These are phyloP conservation scores for Magallana angulata DNA, from an alignment of 1,140 invertebrate genomes.

Conservation along the genomic window DNA sequence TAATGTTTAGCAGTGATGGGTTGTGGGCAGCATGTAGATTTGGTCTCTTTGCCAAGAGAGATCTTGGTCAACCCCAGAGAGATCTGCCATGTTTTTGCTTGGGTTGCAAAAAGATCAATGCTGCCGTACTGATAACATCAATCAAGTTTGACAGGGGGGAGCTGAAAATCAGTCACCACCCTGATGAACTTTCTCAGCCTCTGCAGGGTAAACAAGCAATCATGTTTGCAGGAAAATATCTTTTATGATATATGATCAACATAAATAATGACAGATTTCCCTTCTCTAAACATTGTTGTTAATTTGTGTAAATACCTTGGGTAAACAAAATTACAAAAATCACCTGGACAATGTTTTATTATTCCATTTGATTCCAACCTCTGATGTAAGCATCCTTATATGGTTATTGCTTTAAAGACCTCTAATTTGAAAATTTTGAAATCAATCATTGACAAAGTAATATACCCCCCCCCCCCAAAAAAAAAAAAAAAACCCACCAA, in stretches of 20 bases:
- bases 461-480: no score
- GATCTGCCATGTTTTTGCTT: conserved; percentile 5
- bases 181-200: conserved; percentile 13
- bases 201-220: neutral
- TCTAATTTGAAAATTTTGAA: no score
- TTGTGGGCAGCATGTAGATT: neutral
- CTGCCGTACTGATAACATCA: neutral
- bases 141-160: neutral
- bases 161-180: neutral
- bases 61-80: neutral
- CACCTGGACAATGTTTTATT: no score
- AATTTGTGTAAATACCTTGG: neutral
- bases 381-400: no score
- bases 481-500: no score
- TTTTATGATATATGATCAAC: neutral
- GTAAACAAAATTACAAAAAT: no score
- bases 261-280: neutral
- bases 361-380: no score
- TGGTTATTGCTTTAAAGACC: no score
- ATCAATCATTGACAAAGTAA: no score
- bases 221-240: neutral
- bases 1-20: neutral
- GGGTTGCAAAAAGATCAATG: neutral
- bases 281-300: neutral
- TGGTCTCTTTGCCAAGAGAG: neutral